Percentiles rank a stretch among this genome's conserved stretches.
These are phyloP conservation scores for Drosophila subpulchrella DNA, from an alignment of 1,140 invertebrate species.

Conservation along the genomic window DNA sequence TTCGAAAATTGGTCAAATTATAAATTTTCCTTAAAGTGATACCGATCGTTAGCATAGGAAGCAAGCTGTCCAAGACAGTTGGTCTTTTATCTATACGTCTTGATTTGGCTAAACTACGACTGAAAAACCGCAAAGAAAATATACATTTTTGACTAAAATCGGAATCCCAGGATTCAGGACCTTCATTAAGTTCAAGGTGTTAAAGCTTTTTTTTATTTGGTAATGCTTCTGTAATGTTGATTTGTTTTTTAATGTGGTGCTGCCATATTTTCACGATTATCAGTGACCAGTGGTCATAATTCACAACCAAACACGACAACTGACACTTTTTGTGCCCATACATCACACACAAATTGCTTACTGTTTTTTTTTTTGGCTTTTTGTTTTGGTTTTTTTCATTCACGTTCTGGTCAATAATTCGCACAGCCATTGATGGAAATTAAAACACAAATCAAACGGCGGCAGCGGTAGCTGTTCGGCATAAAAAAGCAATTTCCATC, in stretches of 20 bases:
- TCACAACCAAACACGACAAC: conserved; percentile 11
- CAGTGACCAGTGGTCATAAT: background rate
- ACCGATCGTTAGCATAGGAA: too few relatives aligned
- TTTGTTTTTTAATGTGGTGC: background rate
- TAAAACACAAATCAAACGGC: conserved; percentile 53
- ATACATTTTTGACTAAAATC: too few relatives aligned
- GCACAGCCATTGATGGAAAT: conserved; percentile 54
- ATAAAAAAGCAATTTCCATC: conserved; percentile 8
- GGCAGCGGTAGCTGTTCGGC: conserved; percentile 1
- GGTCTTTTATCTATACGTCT: too few relatives aligned
- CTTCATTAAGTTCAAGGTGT: too few relatives aligned
- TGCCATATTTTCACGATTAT: background rate
- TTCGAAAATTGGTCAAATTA: too few relatives aligned
- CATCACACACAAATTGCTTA: conserved; percentile 5
- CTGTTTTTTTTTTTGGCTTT: background rate
- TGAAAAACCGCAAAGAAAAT: too few relatives aligned
- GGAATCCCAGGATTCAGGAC: too few relatives aligned
- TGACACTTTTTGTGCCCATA: conserved; percentile 14
- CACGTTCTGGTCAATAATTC: conserved; percentile 72
- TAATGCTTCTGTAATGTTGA: background rate
- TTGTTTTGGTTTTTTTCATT: background rate
- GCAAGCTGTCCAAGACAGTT: too few relatives aligned
- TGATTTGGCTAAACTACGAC: too few relatives aligned
- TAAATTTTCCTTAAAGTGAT: too few relatives aligned
- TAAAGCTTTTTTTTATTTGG: too few relatives aligned